A percentile compares a stretch with the other conserved stretches of the same genome.
These are phyloP conservation scores for Nansenia antarctica DNA, from an alignment of 2,113 vertebrate species.

Conservation along the genomic window DNA sequence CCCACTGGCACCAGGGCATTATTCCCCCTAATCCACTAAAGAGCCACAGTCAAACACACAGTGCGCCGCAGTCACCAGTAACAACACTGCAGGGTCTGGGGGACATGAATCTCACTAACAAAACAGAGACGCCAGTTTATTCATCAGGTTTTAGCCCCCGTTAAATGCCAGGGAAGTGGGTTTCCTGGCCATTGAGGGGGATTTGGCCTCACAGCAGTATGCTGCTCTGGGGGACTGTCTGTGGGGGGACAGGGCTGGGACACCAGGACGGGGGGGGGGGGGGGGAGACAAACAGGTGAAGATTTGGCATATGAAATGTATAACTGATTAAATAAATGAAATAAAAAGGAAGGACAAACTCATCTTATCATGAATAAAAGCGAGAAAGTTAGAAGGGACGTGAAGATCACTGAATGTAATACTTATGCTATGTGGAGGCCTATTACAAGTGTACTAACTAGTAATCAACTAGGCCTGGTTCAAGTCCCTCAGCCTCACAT, in stretches of 20 bases:
- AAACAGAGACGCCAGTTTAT: constrained; percentile 49
- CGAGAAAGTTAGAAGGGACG: too few species aligned
- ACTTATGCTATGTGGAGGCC: too few species aligned
- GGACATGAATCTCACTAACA: constrained; percentile 43
- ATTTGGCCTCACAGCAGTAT: background rate
- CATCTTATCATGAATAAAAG: too few species aligned
- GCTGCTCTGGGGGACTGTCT: background rate
- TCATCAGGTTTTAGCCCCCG: constrained; percentile 50
- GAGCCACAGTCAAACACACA: constrained; percentile 61
- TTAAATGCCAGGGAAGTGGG: constrained; percentile 4
- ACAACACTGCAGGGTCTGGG: constrained; percentile 59
- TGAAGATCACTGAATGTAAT: too few species aligned
- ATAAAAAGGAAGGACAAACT: too few species aligned
- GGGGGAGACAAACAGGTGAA: too few species aligned
- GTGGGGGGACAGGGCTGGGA: background rate
- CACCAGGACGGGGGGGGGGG: too few species aligned
- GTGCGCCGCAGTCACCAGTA: constrained; percentile 54
- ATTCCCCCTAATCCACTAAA: constrained; percentile 69
- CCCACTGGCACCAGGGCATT: constrained; percentile 72
- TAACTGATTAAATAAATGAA: too few species aligned
- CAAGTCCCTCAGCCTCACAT: too few species aligned
- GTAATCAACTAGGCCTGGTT: too few species aligned
- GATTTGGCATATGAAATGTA: too few species aligned
- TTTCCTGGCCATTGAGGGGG: background rate
- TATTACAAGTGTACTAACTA: too few species aligned